Evolutionary conservation across 2,113 vertebrate species (phyloP).

Genomic region (Zosterops borbonicus): DNA sequence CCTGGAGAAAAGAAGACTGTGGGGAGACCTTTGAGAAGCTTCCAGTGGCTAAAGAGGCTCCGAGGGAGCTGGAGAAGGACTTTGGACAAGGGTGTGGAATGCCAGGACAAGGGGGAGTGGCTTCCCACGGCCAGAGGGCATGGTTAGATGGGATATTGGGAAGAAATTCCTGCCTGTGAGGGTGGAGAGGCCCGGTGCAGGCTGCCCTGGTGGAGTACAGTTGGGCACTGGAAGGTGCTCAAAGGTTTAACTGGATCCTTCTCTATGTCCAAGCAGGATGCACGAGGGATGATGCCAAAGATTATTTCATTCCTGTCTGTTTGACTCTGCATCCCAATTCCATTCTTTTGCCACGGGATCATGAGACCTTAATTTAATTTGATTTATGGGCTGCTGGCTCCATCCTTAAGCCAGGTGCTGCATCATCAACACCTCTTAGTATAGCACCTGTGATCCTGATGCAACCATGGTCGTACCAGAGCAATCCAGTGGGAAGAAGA

Average conservation of each 20-base stretch:
- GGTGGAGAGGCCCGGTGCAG: not conserved
- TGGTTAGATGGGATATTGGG: not conserved
- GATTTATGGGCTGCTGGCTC: not conserved
- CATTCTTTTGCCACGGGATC: not conserved
- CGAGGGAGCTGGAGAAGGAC: not conserved
- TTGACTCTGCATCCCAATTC: not conserved
- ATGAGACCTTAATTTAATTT: not conserved
- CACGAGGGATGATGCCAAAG: not conserved
- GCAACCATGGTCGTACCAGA: not conserved
- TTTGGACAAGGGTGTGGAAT: not conserved
- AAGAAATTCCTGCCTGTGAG: not conserved
- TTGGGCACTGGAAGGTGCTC: not conserved
- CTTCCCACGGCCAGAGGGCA: not conserved
- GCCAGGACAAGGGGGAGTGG: not conserved
- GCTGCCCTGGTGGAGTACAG: not conserved
- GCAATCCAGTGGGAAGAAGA: not conserved
- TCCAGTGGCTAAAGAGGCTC: not conserved
- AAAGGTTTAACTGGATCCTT: not conserved
- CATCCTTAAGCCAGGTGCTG: not conserved
- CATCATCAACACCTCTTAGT: not conserved
- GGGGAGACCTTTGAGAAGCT: not conserved
- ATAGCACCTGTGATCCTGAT: not conserved
- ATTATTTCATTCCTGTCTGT: fast-evolving
- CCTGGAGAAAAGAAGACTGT: not conserved
- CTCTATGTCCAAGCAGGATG: not conserved